phyloP scores from a whole-genome alignment of 1,140 invertebrate species.

The Psilanteris sp. region DNA sequence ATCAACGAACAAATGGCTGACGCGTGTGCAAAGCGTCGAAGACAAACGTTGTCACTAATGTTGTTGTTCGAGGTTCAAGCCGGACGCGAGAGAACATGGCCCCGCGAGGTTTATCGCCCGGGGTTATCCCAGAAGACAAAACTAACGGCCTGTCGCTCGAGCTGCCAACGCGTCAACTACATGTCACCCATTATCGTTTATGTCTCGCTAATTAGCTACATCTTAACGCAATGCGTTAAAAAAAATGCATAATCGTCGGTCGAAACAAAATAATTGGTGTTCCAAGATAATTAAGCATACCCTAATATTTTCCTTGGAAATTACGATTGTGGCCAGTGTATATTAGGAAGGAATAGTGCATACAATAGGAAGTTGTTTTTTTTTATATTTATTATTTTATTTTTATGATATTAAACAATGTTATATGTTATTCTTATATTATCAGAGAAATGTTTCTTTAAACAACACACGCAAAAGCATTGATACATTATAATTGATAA shows the following conservation, averaged over 20 bases:
- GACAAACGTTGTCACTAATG: slow-evolving; percentile 63
- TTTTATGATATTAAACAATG: no score
- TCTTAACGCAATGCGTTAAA: slow-evolving; percentile 60
- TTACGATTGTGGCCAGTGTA: no score
- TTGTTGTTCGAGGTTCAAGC: slow-evolving; percentile 64
- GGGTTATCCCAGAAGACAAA: slow-evolving; percentile 79
- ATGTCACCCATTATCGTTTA: slow-evolving; percentile 79
- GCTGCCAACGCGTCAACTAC: slow-evolving; percentile 72
- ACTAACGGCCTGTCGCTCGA: slow-evolving; percentile 76
- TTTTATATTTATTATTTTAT: no score
- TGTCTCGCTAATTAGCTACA: slow-evolving; percentile 77
- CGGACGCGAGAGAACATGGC: slow-evolving; percentile 46
- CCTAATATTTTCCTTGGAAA: no score
- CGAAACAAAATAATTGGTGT: slow-evolving; percentile 38
- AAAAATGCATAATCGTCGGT: slow-evolving; percentile 50
- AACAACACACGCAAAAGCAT: no score
- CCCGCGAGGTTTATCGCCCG: slow-evolving; percentile 71
- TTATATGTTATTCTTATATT: no score
- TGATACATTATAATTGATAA: no score
- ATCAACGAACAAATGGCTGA: slow-evolving; percentile 36
- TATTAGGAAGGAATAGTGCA: no score
- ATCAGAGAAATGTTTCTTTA: no score
- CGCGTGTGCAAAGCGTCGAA: slow-evolving; percentile 39
- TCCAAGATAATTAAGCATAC: slow-evolving; percentile 15
- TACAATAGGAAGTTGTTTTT: no score